Conservation (phyloP, 2,888 invertebrate genomes). For the Amphiduros pacificus region DNA sequence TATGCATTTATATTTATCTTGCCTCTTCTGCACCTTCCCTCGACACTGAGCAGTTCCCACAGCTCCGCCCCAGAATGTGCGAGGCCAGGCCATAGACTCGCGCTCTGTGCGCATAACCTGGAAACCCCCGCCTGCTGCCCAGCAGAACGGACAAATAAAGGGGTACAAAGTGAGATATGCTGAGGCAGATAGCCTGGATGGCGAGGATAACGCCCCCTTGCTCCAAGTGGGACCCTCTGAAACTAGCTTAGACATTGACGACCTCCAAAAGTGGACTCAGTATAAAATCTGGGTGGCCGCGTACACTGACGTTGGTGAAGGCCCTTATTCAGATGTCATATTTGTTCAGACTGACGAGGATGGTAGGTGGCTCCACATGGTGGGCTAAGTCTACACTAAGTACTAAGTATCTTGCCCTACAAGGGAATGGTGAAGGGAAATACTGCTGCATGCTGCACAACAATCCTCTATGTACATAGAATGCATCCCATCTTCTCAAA, state of each 20-base stretch:
- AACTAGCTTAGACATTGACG: conserved; percentile 74
- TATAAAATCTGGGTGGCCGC: conserved; percentile 87
- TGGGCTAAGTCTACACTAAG: too few species aligned
- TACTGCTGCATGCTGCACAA: too few species aligned
- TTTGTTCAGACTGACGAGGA: conserved; percentile 94
- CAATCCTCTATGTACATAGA: too few species aligned
- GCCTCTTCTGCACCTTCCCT: conserved; percentile 15
- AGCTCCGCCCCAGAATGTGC: conserved; percentile 93
- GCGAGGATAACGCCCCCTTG: conserved; percentile 66
- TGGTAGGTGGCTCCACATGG: conserved; percentile 91
- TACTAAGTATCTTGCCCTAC: too few species aligned
- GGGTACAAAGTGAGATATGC: conserved; percentile 52
- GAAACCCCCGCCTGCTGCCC: conserved; percentile 88
- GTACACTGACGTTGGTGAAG: conserved; percentile 84
- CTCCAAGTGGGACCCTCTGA: conserved; percentile 46
- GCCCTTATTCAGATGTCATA: conserved; percentile 87
- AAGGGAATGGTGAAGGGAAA: too few species aligned
- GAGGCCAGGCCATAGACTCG: conserved; percentile 83
- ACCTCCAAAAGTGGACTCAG: conserved; percentile 91
- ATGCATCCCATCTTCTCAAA: too few species aligned
- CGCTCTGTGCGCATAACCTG: conserved; percentile 87
- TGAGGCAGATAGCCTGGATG: conserved; percentile 57
- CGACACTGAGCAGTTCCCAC: conserved; percentile 76
- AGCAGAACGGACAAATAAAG: conserved; percentile 74
- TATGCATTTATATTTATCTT: conserved; percentile 13